Conservation (phyloP, 2,888 invertebrate genomes). For the Nycteola revayana region DNA sequence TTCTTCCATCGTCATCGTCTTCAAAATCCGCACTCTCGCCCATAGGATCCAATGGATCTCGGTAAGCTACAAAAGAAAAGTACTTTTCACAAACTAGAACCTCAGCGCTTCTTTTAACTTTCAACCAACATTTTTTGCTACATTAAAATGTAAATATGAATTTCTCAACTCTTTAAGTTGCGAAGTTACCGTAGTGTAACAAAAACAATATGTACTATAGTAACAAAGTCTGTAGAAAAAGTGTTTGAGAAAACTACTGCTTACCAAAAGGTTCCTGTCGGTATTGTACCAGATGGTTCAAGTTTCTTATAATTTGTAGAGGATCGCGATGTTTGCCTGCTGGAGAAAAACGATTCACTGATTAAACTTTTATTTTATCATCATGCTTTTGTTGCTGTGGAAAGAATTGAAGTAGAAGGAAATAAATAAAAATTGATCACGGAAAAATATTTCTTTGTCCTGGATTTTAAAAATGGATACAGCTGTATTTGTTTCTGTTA, state of each 20-base stretch:
- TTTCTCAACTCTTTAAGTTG: conserved; percentile 22
- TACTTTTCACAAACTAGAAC: too few species aligned
- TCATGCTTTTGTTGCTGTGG: too few species aligned
- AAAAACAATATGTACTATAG: conserved; percentile 27
- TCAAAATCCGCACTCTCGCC: conserved; percentile 64
- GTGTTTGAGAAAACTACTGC: conserved; percentile 30
- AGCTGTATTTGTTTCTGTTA: too few species aligned
- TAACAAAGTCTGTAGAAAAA: conserved; percentile 16
- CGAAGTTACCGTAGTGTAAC: conserved; percentile 15
- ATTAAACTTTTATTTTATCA: neutral
- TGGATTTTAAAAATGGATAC: too few species aligned
- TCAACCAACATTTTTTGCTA: conserved; percentile 23
- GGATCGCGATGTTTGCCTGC: conserved; percentile 70
- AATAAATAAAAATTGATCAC: too few species aligned
- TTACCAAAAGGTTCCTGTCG: conserved; percentile 67
- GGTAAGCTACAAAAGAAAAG: conserved; percentile 43
- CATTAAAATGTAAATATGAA: conserved; percentile 29
- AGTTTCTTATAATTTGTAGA: conserved; percentile 64
- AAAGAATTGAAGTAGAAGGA: too few species aligned
- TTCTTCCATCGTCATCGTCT: conserved; percentile 70
- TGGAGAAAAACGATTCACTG: conserved; percentile 19
- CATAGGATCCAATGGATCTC: conserved; percentile 58
- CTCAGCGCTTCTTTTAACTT: conserved; percentile 14
- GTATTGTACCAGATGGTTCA: conserved; percentile 66
- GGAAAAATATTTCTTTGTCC: too few species aligned